Evolutionary conservation across 2,888 invertebrate species (phyloP), one percentile per base, ranked within the genome.

Genomic region (Plebejus anna): DNA sequence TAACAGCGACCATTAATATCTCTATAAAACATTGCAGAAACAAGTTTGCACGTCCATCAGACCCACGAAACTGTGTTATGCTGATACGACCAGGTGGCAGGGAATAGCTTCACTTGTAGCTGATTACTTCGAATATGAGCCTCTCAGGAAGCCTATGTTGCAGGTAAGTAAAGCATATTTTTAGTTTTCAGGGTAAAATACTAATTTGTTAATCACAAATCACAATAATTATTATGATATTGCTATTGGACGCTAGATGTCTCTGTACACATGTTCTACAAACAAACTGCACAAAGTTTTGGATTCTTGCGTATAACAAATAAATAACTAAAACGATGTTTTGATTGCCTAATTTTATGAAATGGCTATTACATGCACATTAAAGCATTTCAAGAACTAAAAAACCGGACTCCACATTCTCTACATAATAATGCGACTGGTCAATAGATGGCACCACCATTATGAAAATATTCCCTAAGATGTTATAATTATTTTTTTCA

Each of bases 31-130:
- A 77, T 82, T 89, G 87, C 87, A 98, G 97, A 98, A 98, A 96
- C 97, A 98, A 94, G 97, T 98, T 66, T 97, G 97, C 81, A 97
- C 97, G 6, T 96, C 97, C 2, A 95, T 98, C 79, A 94, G 97
- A 70, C 97, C 97, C 36, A 97, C 97, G 16, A 95, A 96, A 80
- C 94, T 97, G 77, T 95, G 96, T 28, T 97, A 95, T 89, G 93
- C 95, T 9, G 96, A 96, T 82, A 94, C 98, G 70, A 95, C 95
- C 83, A 94, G 95, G 70, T 97, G 97, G 96, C 94, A 96, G 83
- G 96, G 96, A 66, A 95, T 96, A 81, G 95, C 97, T 0, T 92
- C 94, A 73, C 96, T 98, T 86, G 96, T 97, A 2, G 95, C 96
- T 0, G 97, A 98, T 88, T 97, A 96, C 85, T 94, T 98, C 79